These are phyloP conservation scores for Ailurus styani DNA, from an alignment of 2,113 vertebrate species.

Conservation along the genomic window DNA sequence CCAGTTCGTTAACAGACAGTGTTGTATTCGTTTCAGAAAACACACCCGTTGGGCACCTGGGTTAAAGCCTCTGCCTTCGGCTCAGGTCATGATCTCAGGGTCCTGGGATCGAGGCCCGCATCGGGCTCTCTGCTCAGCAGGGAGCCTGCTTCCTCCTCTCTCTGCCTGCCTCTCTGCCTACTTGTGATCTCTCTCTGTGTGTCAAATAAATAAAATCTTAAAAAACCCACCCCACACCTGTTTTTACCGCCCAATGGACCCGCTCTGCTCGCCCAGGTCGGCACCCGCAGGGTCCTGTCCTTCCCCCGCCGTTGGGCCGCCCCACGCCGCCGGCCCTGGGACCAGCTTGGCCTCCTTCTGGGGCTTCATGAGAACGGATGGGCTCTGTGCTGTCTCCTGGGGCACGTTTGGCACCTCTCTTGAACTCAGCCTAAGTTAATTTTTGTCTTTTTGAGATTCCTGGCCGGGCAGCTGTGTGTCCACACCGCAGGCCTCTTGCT, in stretches of 20 bases:
- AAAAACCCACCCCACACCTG: too few species aligned
- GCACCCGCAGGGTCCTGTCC: neutral
- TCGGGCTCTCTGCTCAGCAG: too few species aligned
- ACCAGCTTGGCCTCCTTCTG: neutral
- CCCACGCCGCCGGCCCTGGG: neutral
- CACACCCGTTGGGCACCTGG: too few species aligned
- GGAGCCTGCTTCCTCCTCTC: too few species aligned
- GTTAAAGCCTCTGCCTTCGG: too few species aligned
- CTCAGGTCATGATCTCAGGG: too few species aligned
- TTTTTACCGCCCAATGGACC: neutral
- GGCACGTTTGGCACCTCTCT: neutral
- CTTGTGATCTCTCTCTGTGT: too few species aligned
- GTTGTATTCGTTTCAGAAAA: neutral
- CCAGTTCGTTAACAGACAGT: neutral
- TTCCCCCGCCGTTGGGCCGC: neutral
- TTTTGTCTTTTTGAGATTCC: neutral
- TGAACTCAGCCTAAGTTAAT: neutral
- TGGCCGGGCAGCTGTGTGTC: neutral
- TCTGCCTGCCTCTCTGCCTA: too few species aligned
- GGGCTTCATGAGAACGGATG: rapidly evolving
- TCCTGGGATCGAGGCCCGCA: too few species aligned
- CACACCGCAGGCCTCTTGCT: rapidly evolving
- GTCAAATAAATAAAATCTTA: too few species aligned
- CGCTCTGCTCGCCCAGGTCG: neutral
- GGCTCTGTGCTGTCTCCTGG: neutral